Base-by-base conservation (phyloP, 2,888 invertebrate species). In the Ellobium chinense region DNA sequence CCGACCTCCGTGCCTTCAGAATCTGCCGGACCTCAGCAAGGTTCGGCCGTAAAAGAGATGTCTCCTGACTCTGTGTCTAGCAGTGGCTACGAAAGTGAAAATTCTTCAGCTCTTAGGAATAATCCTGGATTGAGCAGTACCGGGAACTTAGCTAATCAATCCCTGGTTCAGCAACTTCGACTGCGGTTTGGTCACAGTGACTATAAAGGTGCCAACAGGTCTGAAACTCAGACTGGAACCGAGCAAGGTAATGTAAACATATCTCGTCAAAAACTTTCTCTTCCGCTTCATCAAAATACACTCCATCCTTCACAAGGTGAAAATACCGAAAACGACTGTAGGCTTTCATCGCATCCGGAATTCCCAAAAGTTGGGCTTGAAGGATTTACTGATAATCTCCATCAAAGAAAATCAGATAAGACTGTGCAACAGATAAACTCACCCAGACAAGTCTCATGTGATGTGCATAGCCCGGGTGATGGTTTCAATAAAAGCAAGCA, bases 61-160 rank as follows among this genome's bases (percentile, higher is more conserved):
- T 56, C 72, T 29, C 58, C 58, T 2, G 72, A 58, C 58, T 72
- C 58, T 31, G 56, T 72, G 34, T 58, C 34, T n/a, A 72, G 60
- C 72, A 72, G 72, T 34, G 60, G 56, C 21, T 72, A 56, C 36
- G 58, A 72, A 58, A 72, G 60, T 58, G 72, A 58, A 58, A 18
- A 56, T 21, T 29, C 21, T 27, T 54, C 69, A 27, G 39, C 24
- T 54, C 5, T 46, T 2, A 36, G 4, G 31, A 39, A 69, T 4
- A 36, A 14, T n/a, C 18, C 31, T 34, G 2, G 9, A 66, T 34
- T 34, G 21, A 34, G 21, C 36, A 34, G 21, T 2, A 36, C 18
- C 3, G 36, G 36, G 4, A 63, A 63, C 63, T 18, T 12, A n/a
- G 66, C 66, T 34, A 2, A 21, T n/a, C 34, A n/a, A 3, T 70